A percentile compares a stretch with the other conserved stretches of the same genome.
These are phyloP conservation scores for Sparidentex hasta DNA, from an alignment of 2,797 vertebrate species.

Conservation along the genomic window DNA sequence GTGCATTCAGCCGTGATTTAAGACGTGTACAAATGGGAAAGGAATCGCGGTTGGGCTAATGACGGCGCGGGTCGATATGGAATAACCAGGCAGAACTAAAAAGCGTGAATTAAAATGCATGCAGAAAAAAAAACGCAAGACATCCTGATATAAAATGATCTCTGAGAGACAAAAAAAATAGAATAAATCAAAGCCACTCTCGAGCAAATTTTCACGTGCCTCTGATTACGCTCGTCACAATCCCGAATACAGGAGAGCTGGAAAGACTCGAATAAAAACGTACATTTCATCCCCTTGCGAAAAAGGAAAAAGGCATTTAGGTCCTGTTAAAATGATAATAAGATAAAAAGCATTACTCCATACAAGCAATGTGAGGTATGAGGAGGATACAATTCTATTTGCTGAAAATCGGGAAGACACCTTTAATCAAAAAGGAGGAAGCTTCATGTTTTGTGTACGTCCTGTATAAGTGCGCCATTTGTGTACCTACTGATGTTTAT, in stretches of 20 bases:
- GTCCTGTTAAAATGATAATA: slow-evolving; percentile 74
- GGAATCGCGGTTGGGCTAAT: slow-evolving; percentile 43
- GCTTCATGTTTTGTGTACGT: slow-evolving; percentile 54
- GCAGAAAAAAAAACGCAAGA: slow-evolving; percentile 59
- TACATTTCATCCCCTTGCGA: slow-evolving; percentile 65
- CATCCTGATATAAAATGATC: slow-evolving; percentile 59
- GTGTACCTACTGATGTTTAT: slow-evolving; percentile 54
- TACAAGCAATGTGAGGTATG: slow-evolving; percentile 83
- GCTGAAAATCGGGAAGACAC: slow-evolving; percentile 81
- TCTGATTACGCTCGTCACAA: slow-evolving; percentile 56
- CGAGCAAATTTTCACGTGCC: slow-evolving; percentile 56
- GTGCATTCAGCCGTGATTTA: slow-evolving; percentile 76
- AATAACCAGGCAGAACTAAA: slow-evolving; percentile 54
- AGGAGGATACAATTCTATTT: slow-evolving; percentile 80
- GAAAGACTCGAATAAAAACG: slow-evolving; percentile 67
- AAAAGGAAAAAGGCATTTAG: slow-evolving; percentile 78
- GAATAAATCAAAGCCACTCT: slow-evolving; percentile 60
- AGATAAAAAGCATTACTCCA: slow-evolving; percentile 77
- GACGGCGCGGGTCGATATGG: slow-evolving; percentile 37
- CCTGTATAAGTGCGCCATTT: slow-evolving; percentile 44
- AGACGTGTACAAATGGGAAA: slow-evolving; percentile 63
- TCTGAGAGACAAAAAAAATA: slow-evolving; percentile 34
- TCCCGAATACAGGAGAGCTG: slow-evolving; percentile 47
- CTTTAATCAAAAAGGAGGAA: slow-evolving; percentile 75
- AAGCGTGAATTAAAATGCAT: slow-evolving; percentile 59